Conservation (phyloP, 2,888 invertebrate genomes). For the Clistopyga incitator region DNA sequence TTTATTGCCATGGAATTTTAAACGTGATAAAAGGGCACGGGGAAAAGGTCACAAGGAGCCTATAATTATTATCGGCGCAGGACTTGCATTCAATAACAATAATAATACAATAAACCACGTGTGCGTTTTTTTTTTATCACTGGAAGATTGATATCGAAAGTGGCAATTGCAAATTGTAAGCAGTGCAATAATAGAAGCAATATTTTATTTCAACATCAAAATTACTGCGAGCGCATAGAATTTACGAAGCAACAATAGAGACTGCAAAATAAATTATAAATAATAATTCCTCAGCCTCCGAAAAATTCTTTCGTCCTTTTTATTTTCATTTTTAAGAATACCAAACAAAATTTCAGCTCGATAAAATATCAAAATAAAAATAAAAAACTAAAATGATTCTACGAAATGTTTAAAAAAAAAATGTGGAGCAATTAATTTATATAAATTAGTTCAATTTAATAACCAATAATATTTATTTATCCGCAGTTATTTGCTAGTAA, state of each 20-base stretch:
- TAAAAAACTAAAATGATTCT: no score
- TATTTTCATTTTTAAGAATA: neutral
- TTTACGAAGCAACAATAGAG: constrained; percentile 29
- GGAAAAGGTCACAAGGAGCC: neutral
- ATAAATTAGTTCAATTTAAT: no score
- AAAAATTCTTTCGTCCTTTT: no score
- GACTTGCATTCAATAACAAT: neutral
- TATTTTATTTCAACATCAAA: constrained; percentile 26
- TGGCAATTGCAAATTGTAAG: constrained; percentile 20
- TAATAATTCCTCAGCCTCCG: constrained; percentile 8
- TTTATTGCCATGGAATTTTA: constrained; percentile 15
- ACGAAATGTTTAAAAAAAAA: no score
- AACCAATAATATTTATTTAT: no score
- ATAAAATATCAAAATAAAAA: no score
- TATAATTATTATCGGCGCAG: constrained; percentile 1
- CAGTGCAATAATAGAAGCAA: constrained; percentile 15
- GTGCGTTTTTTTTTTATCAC: constrained; percentile 7
- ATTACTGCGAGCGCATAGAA: constrained; percentile 5
- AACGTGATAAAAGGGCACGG: neutral
- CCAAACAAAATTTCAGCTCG: no score
- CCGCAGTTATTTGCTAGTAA: no score
- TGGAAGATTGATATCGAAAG: constrained; percentile 38
- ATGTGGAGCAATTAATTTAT: no score
- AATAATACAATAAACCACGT: constrained; percentile 11
- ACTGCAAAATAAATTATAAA: constrained; percentile 24